Evolutionary conservation across 2,113 vertebrate genomes (phyloP), one percentile per base, ranked within the genome.

Genomic region (Empidonax alnorum): DNA sequence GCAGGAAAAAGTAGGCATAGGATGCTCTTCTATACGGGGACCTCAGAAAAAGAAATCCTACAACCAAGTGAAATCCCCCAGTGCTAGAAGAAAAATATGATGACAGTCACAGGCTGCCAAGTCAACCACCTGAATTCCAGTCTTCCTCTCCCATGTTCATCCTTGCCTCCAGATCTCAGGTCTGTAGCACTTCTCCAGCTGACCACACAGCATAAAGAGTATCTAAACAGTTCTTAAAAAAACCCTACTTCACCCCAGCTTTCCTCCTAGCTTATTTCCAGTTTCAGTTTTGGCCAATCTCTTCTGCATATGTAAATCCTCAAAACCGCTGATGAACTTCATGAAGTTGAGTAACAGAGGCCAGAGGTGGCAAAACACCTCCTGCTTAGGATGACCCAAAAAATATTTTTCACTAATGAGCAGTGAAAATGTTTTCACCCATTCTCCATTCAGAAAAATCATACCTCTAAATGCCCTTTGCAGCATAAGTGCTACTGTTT

Each of bases 11-110:
- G 11, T 12, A 9, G 24, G 23, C 25, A 44, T 15, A 56, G 33
- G 31, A 42, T 61, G 17, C 37, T 44, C 13, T 52, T 65, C 86
- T 49, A 1, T 12, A 12, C 5, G 8, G 42, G 13, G 3, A 53
- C 18, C 8, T 62, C 49, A 46, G 21, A 79, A 16, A 90, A 73
- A 88, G 63, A 83, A 90, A 80, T 20, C 7, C 35, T n/a, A 30
- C 0, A 0, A 41, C 8, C 50, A 77, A 37, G 68, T 12, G 2
- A 83, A 62, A 7, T n/a, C 5, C 5, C 8, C 4, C 27, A 52
- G 2, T 14, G 12, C 23, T 21, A 42, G 75, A 79, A 56, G 21
- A 13, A 55, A 84, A 77, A 46, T 3, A 13, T 3, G 1, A 14
- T 25, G 37, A 30, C 28, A 52, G 16, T 14, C 56, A 53, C 10